Base-by-base conservation (phyloP, 2,797 vertebrate species). In the Esox lucius region DNA sequence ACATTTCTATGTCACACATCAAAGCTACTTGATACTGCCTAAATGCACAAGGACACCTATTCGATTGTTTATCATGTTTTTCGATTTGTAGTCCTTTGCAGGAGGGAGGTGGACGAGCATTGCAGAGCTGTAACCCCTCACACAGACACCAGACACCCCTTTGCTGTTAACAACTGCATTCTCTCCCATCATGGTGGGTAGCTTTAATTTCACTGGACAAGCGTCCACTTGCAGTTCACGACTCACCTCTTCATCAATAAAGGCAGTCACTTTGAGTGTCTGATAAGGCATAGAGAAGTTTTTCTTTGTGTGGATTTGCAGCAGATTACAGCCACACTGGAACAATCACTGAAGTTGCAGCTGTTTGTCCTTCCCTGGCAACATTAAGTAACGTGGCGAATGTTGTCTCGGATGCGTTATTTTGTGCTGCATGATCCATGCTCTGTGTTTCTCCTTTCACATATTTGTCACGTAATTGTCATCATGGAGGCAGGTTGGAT, bases 161-260 rank as follows among this genome's bases (percentile, higher is more conserved):
- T 68, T 13, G 28, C 72, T 74, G 31, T 12, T 73, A 5, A 76
- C 1, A 17, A 71, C 42, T 11, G 22, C 35, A 71, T 71, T 67
- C n/a, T 71, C 35, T 42, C 46, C 72, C 33, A 75, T 71, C 72
- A 78, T 75, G n/a, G 72, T 78, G 24, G 42, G 74, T 9, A 66
- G 77, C 66, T 62, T 75, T 6, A 71, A 56, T 67, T 70, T 78
- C 15, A 74, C 72, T 74, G 77, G 77, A n/a, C 56, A 67, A 65
- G 31, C 22, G 7, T 24, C n/a, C 4, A n/a, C 28, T 15, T 75
- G 70, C 11, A 79, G 22, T 39, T 75, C n/a, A 53, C n/a, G 69
- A 17, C 24, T 62, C 17, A 76, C 70, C 13, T 69, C 62, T 46
- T 75, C 15, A 7, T 66, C 22, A 6, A 77, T 24, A 15, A 77